Evolutionary conservation across 2,888 invertebrate genomes (phyloP).

Genomic region (Diaprepes abbreviatus): DNA sequence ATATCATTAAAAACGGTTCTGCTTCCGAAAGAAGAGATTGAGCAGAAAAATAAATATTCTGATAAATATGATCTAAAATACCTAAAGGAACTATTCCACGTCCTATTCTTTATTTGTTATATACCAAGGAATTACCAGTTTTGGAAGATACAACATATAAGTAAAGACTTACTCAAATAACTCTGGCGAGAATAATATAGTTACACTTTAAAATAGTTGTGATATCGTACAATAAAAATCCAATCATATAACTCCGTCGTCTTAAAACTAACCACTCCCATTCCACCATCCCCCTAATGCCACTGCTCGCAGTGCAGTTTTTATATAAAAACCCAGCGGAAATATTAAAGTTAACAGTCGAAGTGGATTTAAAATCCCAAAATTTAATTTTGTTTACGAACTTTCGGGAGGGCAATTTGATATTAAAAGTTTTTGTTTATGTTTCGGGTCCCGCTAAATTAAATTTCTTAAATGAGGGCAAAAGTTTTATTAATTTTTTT

Average conservation of each 20-base stretch:
- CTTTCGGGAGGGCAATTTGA: constrained; percentile 27
- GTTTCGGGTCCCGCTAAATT: constrained; percentile 31
- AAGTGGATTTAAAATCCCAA: constrained; percentile 35
- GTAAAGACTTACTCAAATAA: too few relatives aligned
- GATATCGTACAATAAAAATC: neutral
- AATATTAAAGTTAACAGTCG: constrained; percentile 40
- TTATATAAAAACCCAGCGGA: constrained; percentile 13
- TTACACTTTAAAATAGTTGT: too few relatives aligned
- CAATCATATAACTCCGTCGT: neutral
- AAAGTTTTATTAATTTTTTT: constrained; percentile 13
- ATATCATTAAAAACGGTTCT: too few relatives aligned
- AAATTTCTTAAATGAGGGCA: constrained; percentile 27
- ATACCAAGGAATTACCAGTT: too few relatives aligned
- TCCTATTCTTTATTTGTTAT: too few relatives aligned
- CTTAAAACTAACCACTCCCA: neutral
- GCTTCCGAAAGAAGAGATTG: too few relatives aligned
- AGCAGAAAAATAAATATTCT: too few relatives aligned
- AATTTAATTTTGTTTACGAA: constrained; percentile 38
- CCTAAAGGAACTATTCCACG: too few relatives aligned
- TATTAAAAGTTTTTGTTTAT: constrained; percentile 43
- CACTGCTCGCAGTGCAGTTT: constrained; percentile 9
- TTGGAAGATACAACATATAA: too few relatives aligned
- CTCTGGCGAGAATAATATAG: too few relatives aligned
- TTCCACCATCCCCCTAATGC: constrained; percentile 1
- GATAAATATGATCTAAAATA: too few relatives aligned